phyloP scores from a whole-genome alignment of 2,888 invertebrate species.

The Drosophila vallismaia region DNA sequence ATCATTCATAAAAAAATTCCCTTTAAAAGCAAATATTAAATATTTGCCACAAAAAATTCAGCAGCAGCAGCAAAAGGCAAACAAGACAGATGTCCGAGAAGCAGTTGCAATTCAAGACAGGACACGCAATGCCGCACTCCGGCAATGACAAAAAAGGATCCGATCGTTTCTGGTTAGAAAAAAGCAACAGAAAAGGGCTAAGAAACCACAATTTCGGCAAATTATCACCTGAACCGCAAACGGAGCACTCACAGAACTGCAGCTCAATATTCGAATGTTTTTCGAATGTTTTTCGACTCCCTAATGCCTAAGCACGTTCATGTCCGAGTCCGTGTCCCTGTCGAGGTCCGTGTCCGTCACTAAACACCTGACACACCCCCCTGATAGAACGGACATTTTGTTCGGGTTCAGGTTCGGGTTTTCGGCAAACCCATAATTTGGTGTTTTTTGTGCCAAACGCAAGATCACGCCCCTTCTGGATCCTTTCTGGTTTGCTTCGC shows the following conservation, averaged over 20 bases:
- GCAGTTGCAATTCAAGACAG: constrained; percentile 75
- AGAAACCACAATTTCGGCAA: constrained; percentile 73
- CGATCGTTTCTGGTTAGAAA: constrained; percentile 51
- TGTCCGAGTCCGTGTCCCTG: constrained; percentile 38
- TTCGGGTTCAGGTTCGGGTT: constrained; percentile 15
- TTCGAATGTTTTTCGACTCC: constrained; percentile 53
- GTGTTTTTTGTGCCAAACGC: constrained; percentile 75
- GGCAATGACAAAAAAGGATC: constrained; percentile 58
- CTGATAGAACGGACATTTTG: constrained; percentile 53
- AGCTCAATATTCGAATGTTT: constrained; percentile 20
- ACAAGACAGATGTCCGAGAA: constrained; percentile 63
- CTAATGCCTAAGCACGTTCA: constrained; percentile 77
- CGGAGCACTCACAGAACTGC: constrained; percentile 27
- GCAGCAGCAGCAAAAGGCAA: constrained; percentile 40
- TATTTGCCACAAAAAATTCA: constrained; percentile 73
- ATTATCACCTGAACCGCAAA: constrained; percentile 63
- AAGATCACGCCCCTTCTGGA: constrained; percentile 62
- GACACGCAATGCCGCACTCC: constrained; percentile 59
- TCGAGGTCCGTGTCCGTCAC: constrained; percentile 62
- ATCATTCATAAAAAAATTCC: constrained; percentile 68
- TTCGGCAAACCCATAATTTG: constrained; percentile 69
- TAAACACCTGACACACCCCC: constrained; percentile 70
- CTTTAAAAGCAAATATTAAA: constrained; percentile 69
- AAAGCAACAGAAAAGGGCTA: constrained; percentile 7
- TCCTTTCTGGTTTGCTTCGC: too few relatives aligned